Conservation (phyloP, 2,113 vertebrate genomes). For the Taurulus bubalis region DNA sequence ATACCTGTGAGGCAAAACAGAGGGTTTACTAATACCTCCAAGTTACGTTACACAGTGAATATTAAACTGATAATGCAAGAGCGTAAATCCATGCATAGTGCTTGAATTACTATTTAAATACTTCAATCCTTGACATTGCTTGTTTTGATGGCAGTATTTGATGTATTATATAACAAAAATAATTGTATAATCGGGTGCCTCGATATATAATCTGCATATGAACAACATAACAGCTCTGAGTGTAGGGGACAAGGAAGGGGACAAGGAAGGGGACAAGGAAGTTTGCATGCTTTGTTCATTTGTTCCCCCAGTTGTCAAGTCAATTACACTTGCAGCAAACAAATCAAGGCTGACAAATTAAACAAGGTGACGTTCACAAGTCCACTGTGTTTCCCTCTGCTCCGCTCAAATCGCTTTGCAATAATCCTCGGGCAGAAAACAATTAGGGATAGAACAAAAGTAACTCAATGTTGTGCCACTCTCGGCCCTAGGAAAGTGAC, state of each 20-base stretch:
- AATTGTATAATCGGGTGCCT: background rate
- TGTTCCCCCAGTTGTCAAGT: conserved; percentile 55
- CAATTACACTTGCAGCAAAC: conserved; percentile 75
- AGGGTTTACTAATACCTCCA: background rate
- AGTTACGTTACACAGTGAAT: background rate
- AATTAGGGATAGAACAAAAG: conserved; percentile 77
- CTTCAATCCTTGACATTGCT: background rate
- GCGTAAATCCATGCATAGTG: background rate
- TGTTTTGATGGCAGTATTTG: background rate
- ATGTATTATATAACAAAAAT: background rate
- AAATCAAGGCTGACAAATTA: conserved; percentile 78
- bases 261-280: conserved; percentile 3
- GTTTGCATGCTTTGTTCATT: conserved; percentile 45
- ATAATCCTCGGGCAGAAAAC: conserved; percentile 75
- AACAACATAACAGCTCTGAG: background rate
- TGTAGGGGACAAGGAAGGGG: background rate
- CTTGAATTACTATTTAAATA: background rate
- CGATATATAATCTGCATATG: conserved; percentile 1
- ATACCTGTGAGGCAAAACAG: conserved; percentile 28
- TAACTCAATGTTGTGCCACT: conserved; percentile 66
- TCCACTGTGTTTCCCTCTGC: conserved; percentile 50
- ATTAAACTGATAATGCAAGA: background rate
- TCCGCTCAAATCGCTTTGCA: conserved; percentile 70
- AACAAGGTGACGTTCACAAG: conserved; percentile 62
- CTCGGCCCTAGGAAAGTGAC: conserved; percentile 57